Conservation (phyloP, 2,797 vertebrate genomes). For the Prunella strophiata region DNA sequence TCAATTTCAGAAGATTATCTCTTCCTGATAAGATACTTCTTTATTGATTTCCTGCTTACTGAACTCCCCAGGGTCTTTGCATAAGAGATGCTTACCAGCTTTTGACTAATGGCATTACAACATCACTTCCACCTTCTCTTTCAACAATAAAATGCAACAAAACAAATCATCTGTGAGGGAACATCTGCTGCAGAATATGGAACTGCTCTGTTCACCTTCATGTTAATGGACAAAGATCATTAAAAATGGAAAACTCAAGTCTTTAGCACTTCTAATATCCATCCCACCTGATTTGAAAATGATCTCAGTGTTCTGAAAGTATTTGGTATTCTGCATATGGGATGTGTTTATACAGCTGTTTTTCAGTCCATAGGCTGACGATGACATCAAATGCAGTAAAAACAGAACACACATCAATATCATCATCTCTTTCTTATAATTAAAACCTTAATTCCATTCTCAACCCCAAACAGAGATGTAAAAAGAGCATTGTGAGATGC, state of each 20-base stretch:
- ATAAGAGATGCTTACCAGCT: not conserved
- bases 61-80: not conserved
- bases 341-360: not conserved
- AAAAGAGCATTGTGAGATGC: not conserved
- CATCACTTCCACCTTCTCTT: not conserved
- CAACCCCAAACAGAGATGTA: not conserved
- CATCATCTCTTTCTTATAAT: not conserved
- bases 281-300: not conserved
- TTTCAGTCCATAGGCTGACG: not conserved
- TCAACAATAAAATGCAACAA: not conserved
- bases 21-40: constrained; percentile 20
- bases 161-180: not conserved
- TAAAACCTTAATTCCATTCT: not conserved
- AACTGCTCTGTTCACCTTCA: not conserved
- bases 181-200: not conserved
- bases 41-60: constrained; percentile 33
- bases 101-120: constrained; percentile 25
- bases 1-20: constrained; percentile 11
- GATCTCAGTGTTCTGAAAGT: not conserved
- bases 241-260: not conserved
- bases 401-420: not conserved
- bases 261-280: not conserved
- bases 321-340: not conserved
- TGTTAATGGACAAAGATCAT: not conserved
- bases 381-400: not conserved